Percentiles rank a stretch among this genome's conserved stretches.
phyloP scores from a whole-genome alignment of 53 echinoderm and acorn worm genomes.

The Hippasteria phrygiana region DNA sequence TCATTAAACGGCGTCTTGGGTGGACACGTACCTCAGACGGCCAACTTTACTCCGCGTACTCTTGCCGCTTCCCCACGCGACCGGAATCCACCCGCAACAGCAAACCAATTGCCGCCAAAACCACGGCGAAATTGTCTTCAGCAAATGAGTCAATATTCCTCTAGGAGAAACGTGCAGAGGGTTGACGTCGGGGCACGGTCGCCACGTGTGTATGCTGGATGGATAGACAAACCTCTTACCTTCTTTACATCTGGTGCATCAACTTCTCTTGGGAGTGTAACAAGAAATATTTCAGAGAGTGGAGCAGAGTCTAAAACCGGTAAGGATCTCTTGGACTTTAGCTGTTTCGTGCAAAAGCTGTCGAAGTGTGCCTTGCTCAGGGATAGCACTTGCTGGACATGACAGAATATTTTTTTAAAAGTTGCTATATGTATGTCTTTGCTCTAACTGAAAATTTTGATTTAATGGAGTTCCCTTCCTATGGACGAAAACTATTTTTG shows the following conservation, averaged over 20 bases:
- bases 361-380: too few relatives aligned
- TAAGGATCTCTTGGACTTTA: not conserved
- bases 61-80: not conserved
- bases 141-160: conserved; percentile 17
- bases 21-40: conserved; percentile 8
- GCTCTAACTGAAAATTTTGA: too few relatives aligned
- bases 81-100: not conserved
- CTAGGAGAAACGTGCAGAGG: not conserved
- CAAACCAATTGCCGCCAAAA: not conserved
- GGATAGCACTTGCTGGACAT: too few relatives aligned
- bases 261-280: too few relatives aligned
- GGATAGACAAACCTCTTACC: conserved; percentile 16
- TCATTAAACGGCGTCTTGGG: not conserved
- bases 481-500: too few relatives aligned
- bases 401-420: too few relatives aligned
- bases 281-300: not conserved
- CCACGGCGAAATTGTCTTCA: not conserved
- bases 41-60: too few relatives aligned
- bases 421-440: too few relatives aligned
- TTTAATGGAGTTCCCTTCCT: too few relatives aligned
- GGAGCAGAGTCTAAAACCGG: not conserved
- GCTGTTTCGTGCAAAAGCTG: too few relatives aligned
- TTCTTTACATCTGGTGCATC: not conserved
- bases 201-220: not conserved
- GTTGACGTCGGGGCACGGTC: not conserved